Evolutionary conservation across 2,113 vertebrate genomes (phyloP).

Genomic region (Pampusana beccarii): DNA sequence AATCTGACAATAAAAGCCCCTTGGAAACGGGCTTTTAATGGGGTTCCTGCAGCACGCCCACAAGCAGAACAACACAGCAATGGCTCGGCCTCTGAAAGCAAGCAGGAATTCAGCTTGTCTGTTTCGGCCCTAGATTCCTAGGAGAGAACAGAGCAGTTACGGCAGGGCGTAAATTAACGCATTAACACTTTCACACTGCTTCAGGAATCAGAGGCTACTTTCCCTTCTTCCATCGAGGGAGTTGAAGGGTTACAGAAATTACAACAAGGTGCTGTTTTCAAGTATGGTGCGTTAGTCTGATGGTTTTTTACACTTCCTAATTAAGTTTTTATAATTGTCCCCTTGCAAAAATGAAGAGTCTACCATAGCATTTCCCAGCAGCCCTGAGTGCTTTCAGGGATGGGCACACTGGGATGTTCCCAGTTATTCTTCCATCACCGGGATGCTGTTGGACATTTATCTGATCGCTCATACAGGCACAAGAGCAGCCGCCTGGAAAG

Average conservation of each 20-base stretch:
- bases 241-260: neutral
- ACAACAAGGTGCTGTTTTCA: neutral
- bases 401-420: too few species aligned
- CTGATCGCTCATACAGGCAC: neutral
- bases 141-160: neutral
- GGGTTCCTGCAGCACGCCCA: neutral
- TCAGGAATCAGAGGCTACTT: neutral
- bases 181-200: accelerated
- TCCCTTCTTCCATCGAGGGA: neutral
- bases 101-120: neutral
- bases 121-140: neutral
- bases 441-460: neutral
- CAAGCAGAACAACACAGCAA: neutral
- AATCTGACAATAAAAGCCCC: neutral
- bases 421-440: neutral
- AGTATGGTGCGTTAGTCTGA: neutral
- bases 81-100: accelerated
- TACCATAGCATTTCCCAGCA: neutral
- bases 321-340: neutral
- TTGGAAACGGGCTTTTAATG: neutral
- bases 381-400: neutral
- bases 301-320: neutral
- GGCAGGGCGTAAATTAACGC: neutral
- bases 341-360: neutral
- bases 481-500: neutral